A percentile compares a stretch with the other conserved stretches of the same genome.
Conservation (phyloP, 2,113 vertebrate species). For the Odobenus rosmarus region DNA sequence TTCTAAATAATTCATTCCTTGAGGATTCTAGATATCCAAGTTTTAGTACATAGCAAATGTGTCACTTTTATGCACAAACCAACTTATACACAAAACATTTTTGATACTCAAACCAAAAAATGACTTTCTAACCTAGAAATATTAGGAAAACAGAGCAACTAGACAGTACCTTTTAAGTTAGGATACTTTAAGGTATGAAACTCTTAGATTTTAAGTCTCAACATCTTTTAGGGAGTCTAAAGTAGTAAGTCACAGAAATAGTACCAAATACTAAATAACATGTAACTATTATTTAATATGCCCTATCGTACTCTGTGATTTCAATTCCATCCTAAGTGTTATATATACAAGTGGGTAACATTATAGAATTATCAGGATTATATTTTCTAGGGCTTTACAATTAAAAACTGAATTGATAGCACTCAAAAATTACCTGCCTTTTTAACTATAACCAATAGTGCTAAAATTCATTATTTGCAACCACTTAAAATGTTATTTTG, state of each 20-base stretch:
- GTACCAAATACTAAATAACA: conserved; percentile 20
- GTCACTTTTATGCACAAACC: neutral
- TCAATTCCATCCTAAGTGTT: neutral
- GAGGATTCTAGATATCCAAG: neutral
- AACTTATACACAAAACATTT: neutral
- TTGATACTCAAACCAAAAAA: conserved; percentile 40
- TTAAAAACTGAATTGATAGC: conserved; percentile 21
- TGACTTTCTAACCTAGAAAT: neutral
- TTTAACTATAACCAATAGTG: neutral
- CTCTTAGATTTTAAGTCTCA: neutral
- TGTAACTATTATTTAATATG: neutral
- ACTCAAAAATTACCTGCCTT: conserved; percentile 22
- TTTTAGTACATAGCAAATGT: neutral
- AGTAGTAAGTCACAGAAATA: conserved; percentile 10
- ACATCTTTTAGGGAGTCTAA: neutral
- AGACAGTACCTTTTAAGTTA: neutral
- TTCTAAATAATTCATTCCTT: conserved; percentile 6
- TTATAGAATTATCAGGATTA: neutral
- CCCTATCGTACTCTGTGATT: neutral
- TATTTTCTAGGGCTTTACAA: neutral
- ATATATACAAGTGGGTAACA: neutral
- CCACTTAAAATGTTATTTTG: neutral
- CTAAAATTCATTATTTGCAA: conserved; percentile 58
- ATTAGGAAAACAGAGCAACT: neutral
- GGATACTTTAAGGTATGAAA: neutral